phyloP scores from a whole-genome alignment of 2,797 vertebrate species.

The Eulemur coronatus region DNA sequence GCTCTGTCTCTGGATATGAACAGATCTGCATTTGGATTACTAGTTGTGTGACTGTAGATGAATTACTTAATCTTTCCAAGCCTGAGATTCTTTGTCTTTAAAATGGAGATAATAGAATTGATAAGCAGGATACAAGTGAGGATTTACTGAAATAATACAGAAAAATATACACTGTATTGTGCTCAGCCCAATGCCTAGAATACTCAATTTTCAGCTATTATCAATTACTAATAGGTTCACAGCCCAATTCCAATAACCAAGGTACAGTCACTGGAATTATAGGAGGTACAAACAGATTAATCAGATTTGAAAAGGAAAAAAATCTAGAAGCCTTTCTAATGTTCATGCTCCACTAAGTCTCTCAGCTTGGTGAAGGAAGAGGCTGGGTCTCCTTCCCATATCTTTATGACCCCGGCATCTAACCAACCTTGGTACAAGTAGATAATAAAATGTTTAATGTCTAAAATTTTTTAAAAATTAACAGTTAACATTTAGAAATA shows the following conservation, averaged over 20 bases:
- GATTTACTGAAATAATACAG: neutral
- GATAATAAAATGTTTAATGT: neutral
- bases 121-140: neutral
- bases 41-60: neutral
- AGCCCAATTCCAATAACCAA: conserved; percentile 13
- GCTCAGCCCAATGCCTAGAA: neutral
- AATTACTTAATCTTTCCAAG: conserved; percentile 25
- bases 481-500: conserved; percentile 27
- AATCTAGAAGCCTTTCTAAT: conserved; percentile 2
- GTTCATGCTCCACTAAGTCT: neutral
- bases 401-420: neutral
- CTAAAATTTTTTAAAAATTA: conserved; percentile 33
- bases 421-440: neutral
- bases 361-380: neutral
- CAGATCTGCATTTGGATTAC: conserved; percentile 21
- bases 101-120: conserved; percentile 20
- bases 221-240: conserved; percentile 35
- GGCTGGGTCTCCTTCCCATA: neutral
- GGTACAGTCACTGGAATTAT: neutral
- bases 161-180: neutral
- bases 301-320: neutral
- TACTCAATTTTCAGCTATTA: conserved; percentile 20
- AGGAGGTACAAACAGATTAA: neutral
- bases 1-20: neutral
- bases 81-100: conserved; percentile 27